A percentile compares a stretch with the other conserved stretches of the same genome.
These are phyloP conservation scores for Gibbula magus DNA, from an alignment of 2,888 invertebrate genomes.

Conservation along the genomic window DNA sequence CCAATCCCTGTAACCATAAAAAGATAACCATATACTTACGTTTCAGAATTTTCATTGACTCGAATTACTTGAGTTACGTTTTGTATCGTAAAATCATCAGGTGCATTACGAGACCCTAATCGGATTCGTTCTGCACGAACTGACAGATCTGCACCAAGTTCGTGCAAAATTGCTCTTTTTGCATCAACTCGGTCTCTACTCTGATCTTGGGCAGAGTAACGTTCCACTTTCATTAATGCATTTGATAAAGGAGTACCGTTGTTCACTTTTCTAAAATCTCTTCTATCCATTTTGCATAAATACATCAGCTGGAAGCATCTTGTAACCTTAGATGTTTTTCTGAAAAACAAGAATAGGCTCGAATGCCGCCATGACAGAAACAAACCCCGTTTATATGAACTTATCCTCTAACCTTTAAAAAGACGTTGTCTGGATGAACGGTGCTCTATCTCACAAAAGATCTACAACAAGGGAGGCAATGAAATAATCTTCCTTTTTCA, in stretches of 20 bases:
- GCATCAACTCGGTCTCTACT: conserved; percentile 4
- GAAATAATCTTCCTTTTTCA: too few relatives aligned
- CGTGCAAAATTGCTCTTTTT: conserved; percentile 38
- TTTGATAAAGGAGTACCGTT: not conserved
- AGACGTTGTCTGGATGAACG: too few relatives aligned
- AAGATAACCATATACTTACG: not conserved
- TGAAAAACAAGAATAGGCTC: conserved; percentile 12
- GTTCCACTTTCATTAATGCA: conserved; percentile 1
- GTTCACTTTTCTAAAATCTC: conserved; percentile 12
- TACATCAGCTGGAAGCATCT: not conserved
- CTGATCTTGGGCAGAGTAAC: not conserved
- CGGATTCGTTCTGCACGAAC: conserved; percentile 57
- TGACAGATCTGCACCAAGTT: conserved; percentile 50
- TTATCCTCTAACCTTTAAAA: too few relatives aligned
- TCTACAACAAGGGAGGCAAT: too few relatives aligned
- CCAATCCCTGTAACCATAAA: too few relatives aligned
- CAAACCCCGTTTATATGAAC: not conserved
- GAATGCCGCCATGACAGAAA: conserved; percentile 4
- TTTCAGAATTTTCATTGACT: not conserved
- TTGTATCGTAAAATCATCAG: not conserved
- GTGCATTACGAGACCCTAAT: conserved; percentile 39
- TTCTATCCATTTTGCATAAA: not conserved
- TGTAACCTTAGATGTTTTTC: not conserved
- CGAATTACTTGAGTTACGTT: not conserved
- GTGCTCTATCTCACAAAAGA: too few relatives aligned